These are phyloP conservation scores for Eudemis profundana DNA, from an alignment of 2,888 invertebrate genomes.

Conservation along the genomic window DNA sequence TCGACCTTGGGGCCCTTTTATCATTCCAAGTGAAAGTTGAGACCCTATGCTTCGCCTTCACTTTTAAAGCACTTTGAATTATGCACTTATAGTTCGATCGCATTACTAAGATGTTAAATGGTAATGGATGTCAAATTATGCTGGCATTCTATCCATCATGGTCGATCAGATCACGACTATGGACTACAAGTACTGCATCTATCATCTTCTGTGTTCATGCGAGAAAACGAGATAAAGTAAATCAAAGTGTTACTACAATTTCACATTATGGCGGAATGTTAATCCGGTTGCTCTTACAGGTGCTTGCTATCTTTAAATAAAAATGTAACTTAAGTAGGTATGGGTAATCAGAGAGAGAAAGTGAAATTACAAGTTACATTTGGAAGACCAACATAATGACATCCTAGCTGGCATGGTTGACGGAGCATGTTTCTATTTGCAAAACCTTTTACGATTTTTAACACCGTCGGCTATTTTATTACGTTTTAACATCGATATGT, in stretches of 20 bases:
- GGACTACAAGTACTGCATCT: constrained; percentile 30
- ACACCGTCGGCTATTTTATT: constrained; percentile 45
- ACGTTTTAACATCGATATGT: neutral
- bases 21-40: constrained; percentile 76
- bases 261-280: constrained; percentile 31
- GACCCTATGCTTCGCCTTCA: constrained; percentile 56
- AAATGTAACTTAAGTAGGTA: constrained; percentile 35
- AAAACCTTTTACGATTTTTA: constrained; percentile 53
- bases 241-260: constrained; percentile 26
- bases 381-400: constrained; percentile 52
- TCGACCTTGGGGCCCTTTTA: constrained; percentile 74
- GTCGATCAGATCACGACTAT: constrained; percentile 39
- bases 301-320: constrained; percentile 31
- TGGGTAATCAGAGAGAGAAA: constrained; percentile 44
- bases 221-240: constrained; percentile 7
- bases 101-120: constrained; percentile 55
- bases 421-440: constrained; percentile 45
- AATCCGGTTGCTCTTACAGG: constrained; percentile 25
- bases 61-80: constrained; percentile 59
- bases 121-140: constrained; percentile 60
- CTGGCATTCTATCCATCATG: constrained; percentile 46
- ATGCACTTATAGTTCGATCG: constrained; percentile 50
- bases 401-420: constrained; percentile 40
- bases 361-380: constrained; percentile 44
- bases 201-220: constrained; percentile 8